Base-by-base conservation (phyloP, 2,113 vertebrate genomes). In the Nycticorax nycticorax region DNA sequence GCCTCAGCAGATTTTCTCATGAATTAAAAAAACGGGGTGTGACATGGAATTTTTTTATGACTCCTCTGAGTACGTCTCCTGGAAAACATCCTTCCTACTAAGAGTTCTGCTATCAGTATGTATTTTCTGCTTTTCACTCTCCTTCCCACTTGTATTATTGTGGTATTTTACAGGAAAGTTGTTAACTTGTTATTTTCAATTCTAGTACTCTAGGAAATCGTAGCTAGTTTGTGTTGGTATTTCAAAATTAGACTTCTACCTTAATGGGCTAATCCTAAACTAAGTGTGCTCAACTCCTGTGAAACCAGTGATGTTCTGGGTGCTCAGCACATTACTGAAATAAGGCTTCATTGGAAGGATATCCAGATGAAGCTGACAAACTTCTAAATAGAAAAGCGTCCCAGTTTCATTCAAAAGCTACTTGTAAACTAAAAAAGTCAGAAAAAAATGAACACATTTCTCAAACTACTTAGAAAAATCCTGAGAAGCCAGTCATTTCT, bases 211-310 rank as follows among this genome's bases (percentile, higher is more conserved):
- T 14, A 57, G 39, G 6, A 82, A 91, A 37, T 14, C 10, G 32
- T 30, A 86, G n/a, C 19, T 75, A 33, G 16, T 59, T 84, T 83
- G 35, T 47, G 20, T 4, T 76, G 67, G 22, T 66, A 83, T 77
- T 93, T 96, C 72, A 84, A 63, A 96, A 92, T 66, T 19, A 71
- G 67, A 60, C 33, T 84, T 97, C 59, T 56, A 67, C 55, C 39
- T 88, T 77, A 68, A 76, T 2, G 11, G 68, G n/a, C 41, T 93
- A 80, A 66, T 79, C 53, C 50, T 72, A 47, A 89, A 66, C 12
- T 23, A 82, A 56, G 26, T 8, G 11, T 62, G 62, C 76, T 62
- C 86, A 53, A 22, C 35, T 52, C 73, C 80, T 37, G 45, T 0
- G 3, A 87, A 95, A 78, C 28, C 37, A 47, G 28, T 3, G n/a